Evolutionary conservation across 1,140 invertebrate species (phyloP).

Genomic region (Agraylea sexmaculata): DNA sequence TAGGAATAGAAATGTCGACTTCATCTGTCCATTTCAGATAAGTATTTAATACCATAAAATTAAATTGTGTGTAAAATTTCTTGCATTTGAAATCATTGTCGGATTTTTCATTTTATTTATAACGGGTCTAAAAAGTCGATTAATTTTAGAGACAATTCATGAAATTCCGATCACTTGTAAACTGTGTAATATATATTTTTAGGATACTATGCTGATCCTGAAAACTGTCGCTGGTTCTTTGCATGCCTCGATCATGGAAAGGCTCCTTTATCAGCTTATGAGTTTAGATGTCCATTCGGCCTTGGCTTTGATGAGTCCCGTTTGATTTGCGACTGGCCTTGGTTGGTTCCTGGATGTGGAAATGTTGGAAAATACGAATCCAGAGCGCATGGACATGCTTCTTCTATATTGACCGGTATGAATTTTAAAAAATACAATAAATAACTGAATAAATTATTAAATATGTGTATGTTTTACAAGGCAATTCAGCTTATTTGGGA

Average conservation of each 20-base stretch:
- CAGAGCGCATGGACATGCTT: slow-evolving; percentile 32
- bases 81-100: slow-evolving; percentile 2
- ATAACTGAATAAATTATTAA: neutral
- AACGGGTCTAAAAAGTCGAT: neutral
- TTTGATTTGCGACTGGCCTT: slow-evolving; percentile 70
- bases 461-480: slow-evolving; percentile 18
- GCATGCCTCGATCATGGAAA: slow-evolving; percentile 66
- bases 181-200: slow-evolving; percentile 22
- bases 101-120: no score
- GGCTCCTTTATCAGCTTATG: slow-evolving; percentile 57
- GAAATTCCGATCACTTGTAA: slow-evolving; percentile 19
- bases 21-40: neutral
- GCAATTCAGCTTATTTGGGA: slow-evolving; percentile 34
- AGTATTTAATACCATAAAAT: neutral
- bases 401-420: slow-evolving; percentile 31
- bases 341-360: slow-evolving; percentile 59
- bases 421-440: neutral
- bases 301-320: slow-evolving; percentile 64
- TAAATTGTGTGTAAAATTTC: neutral
- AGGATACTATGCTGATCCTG: slow-evolving; percentile 67
- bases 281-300: slow-evolving; percentile 74
- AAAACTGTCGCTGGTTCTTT: slow-evolving; percentile 79
- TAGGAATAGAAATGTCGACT: no score
- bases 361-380: slow-evolving; percentile 37
- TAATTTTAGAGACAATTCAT: neutral